Evolutionary conservation across 2,888 invertebrate genomes (phyloP).

Genomic region (Macrosiphum euphorbiae): DNA sequence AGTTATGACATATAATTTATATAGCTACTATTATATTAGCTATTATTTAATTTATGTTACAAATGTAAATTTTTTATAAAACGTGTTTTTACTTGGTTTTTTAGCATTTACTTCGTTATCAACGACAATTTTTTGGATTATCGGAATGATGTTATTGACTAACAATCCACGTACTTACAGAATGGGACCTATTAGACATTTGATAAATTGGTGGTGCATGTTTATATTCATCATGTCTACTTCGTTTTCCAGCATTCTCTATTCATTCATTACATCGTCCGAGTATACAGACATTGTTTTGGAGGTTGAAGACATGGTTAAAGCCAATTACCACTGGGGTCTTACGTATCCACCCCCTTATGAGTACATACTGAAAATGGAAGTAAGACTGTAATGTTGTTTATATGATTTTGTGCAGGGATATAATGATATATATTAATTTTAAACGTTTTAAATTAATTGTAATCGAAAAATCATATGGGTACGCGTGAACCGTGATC

Average conservation of each 20-base stretch:
- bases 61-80: background rate
- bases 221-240: conserved; percentile 65
- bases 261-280: conserved; percentile 65
- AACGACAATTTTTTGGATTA: conserved; percentile 47
- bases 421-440: background rate
- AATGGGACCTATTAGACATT: conserved; percentile 56
- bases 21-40: background rate
- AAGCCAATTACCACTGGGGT: conserved; percentile 64
- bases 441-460: background rate
- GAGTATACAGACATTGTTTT: conserved; percentile 60
- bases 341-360: conserved; percentile 64
- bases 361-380: conserved; percentile 53
- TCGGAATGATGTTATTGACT: conserved; percentile 48
- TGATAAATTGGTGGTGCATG: conserved; percentile 66
- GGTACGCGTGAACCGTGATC: background rate
- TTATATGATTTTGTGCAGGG: background rate
- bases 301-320: conserved; percentile 58
- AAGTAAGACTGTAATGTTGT: conserved; percentile 15
- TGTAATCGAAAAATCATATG: background rate
- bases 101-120: conserved; percentile 51
- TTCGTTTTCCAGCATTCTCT: conserved; percentile 65
- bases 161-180: conserved; percentile 34
- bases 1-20: background rate
- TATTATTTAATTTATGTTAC: background rate
- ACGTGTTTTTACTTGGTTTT: background rate